Base-by-base conservation (phyloP, 2,797 vertebrate species). In the Acestrorhynchus altus region DNA sequence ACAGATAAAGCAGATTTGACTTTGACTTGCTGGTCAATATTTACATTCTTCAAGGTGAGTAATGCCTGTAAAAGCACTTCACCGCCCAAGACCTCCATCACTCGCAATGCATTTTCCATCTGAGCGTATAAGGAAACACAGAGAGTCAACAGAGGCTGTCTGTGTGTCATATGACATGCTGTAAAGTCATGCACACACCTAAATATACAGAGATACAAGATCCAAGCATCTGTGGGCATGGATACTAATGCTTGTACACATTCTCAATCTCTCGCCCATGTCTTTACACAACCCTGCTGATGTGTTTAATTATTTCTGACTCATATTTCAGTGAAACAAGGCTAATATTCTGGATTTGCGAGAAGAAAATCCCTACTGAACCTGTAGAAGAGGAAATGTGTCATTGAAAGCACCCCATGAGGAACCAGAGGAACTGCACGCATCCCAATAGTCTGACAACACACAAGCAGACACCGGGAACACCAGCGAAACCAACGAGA, bases 21-120 rank as follows among this genome's bases (percentile, higher is more conserved):
- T 65, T 66, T 76, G 65, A 56, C 63, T 65, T 54, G 16, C 39
- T 56, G 63, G 51, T 76, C 63, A 79, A 60, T 73, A 73, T 79
- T 79, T 79, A 59, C 61, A 60, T 51, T 67, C 12, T 59, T 73
- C 44, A 79, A 79, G 51, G 70, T 67, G 28, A 73, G 24, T 39
- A 67, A 59, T 67, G 7, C 46, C 47, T 63, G 57, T 28, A 61
- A 42, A 44, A 28, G 24, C 39, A 40, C 65, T 54, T n/a, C 13
- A 54, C 16, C 16, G 31, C 39, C 26, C 56, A 31, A 24, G 65
- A 63, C 22, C 28, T 26, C 24, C 46, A 42, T 40, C 61, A 39
- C 42, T 13, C 20, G 20, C 9, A 61, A 31, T 31, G 40, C 54
- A 28, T 65, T 64, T 63, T 64, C 46, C 44, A 64, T 12, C 16